phyloP scores from a whole-genome alignment of 2,888 invertebrate genomes.

The Oscheius onirici region DNA sequence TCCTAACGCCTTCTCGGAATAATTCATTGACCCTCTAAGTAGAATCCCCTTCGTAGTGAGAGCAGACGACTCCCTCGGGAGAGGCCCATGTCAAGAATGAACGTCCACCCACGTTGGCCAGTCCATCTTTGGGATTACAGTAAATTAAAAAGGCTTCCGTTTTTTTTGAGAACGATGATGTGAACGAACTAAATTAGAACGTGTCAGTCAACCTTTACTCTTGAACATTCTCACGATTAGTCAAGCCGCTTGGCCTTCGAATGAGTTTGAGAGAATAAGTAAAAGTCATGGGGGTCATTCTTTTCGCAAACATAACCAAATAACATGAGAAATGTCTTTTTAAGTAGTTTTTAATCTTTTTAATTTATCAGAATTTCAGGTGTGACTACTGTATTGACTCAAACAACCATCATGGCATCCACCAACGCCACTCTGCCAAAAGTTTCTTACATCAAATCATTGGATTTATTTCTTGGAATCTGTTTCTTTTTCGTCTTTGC shows the following conservation, averaged over 20 bases:
- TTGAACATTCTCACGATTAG: not conserved
- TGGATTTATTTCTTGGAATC: slow-evolving; percentile 72
- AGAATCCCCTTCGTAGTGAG: not conserved
- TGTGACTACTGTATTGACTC: slow-evolving; percentile 73
- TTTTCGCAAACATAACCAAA: too few relatives aligned
- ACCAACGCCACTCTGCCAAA: slow-evolving; percentile 73
- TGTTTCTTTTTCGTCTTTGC: slow-evolving; percentile 73
- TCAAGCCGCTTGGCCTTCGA: not conserved
- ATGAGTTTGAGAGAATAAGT: not conserved
- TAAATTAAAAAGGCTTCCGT: not conserved
- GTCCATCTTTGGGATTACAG: not conserved
- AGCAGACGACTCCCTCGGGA: not conserved
- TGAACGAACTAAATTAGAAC: not conserved
- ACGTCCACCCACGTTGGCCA: not conserved
- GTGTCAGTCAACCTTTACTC: not conserved
- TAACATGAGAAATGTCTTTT: not conserved
- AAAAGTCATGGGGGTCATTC: not conserved
- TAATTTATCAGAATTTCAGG: slow-evolving; percentile 55
- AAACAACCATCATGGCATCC: slow-evolving; percentile 73
- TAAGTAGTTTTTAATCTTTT: not conserved
- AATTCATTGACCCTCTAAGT: slow-evolving; percentile 16
- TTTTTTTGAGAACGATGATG: not conserved
- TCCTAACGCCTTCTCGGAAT: not conserved
- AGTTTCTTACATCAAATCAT: slow-evolving; percentile 72
- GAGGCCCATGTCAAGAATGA: not conserved